A percentile compares a stretch with the other conserved stretches of the same genome.
Evolutionary conservation across 2,113 vertebrate species (phyloP).

Genomic region (Phainopepla nitens): DNA sequence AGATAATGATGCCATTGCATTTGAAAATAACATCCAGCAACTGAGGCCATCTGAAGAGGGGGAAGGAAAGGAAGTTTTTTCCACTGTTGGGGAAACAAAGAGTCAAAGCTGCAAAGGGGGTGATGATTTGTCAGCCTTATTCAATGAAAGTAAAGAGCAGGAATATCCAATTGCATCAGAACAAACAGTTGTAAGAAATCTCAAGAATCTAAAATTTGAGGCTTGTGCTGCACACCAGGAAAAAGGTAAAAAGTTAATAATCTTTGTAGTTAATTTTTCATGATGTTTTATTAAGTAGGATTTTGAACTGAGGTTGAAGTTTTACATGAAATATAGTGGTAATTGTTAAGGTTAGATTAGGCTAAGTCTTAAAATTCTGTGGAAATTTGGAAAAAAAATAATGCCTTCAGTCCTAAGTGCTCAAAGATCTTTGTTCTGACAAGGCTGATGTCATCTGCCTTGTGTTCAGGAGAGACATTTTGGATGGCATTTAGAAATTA

Average conservation of each 20-base stretch:
- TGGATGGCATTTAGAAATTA: slow-evolving; percentile 10
- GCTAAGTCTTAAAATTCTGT: not conserved
- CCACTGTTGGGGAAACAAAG: not conserved
- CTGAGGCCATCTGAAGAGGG: not conserved
- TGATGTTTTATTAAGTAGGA: not conserved
- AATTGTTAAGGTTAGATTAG: not conserved
- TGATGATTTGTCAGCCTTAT: not conserved
- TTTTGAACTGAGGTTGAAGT: not conserved
- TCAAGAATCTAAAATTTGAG: not conserved
- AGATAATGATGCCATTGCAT: not conserved
- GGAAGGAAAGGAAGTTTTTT: not conserved
- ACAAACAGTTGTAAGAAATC: not conserved
- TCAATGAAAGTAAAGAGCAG: not conserved
- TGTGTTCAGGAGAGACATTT: not conserved
- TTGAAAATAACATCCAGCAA: not conserved
- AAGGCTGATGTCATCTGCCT: not conserved
- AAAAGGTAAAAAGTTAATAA: not conserved
- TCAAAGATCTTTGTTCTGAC: not conserved
- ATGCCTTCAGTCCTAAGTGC: not conserved
- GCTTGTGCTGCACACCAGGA: not conserved
- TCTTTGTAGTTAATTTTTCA: not conserved
- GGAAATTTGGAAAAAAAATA: not conserved
- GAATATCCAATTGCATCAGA: not conserved
- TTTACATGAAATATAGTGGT: not conserved
- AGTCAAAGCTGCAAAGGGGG: not conserved